Conservation (phyloP, 2,797 vertebrate genomes). For the Jordanella pulchra region DNA sequence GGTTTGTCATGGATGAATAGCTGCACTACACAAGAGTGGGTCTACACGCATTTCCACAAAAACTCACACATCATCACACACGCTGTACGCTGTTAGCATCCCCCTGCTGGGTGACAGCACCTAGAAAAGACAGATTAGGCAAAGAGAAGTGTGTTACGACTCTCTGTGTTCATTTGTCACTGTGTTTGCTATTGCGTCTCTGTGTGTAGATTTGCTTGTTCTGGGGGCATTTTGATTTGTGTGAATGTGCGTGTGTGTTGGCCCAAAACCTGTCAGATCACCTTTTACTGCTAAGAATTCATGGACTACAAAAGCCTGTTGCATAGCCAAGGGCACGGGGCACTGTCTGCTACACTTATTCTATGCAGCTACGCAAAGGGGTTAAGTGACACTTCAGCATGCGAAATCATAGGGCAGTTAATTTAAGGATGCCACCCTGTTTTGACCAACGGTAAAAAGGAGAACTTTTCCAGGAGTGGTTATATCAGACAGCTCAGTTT, state of each 20-base stretch:
- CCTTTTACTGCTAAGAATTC: constrained; percentile 53
- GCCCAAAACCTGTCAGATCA: constrained; percentile 49
- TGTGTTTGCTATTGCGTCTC: constrained; percentile 10
- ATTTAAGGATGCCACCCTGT: constrained; percentile 31
- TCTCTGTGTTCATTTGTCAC: constrained; percentile 30
- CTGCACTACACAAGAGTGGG: constrained; percentile 42
- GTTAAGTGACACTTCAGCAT: constrained; percentile 45
- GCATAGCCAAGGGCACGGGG: constrained; percentile 31
- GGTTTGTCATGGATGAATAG: constrained; percentile 57
- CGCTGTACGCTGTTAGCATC: constrained; percentile 25
- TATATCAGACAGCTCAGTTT: background rate
- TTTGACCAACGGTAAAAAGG: constrained; percentile 13
- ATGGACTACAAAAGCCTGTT: constrained; percentile 55
- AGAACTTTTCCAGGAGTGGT: constrained; percentile 1
- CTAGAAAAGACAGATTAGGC: constrained; percentile 54
- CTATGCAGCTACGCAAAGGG: constrained; percentile 26
- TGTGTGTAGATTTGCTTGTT: background rate
- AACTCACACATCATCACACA: constrained; percentile 21
- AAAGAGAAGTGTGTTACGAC: constrained; percentile 28
- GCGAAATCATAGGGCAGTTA: constrained; percentile 18
- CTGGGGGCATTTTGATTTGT: constrained; percentile 23
- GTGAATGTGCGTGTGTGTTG: constrained; percentile 35
- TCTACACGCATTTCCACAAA: constrained; percentile 27
- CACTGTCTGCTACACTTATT: constrained; percentile 40
- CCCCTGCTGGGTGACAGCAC: constrained; percentile 44